Base-by-base conservation (phyloP, 2,888 invertebrate species). In the Trimorus sp. region DNA sequence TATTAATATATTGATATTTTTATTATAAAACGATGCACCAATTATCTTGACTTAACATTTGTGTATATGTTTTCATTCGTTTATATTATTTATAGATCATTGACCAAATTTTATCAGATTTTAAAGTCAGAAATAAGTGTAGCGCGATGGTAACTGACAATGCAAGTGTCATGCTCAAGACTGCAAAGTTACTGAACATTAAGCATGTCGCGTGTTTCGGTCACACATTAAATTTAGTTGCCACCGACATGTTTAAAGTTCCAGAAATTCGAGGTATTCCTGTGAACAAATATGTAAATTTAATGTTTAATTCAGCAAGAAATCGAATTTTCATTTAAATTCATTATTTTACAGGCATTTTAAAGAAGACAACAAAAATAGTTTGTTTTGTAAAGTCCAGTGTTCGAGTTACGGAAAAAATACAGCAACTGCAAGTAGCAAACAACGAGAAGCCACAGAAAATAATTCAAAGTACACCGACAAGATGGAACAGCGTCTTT, bases 401-500 rank as follows among this genome's bases (percentile, higher is more conserved):
- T 38, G 14, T 42, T 15, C 26, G 37, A 16, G 66, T 53, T 37
- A 38, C 68, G 12, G 68, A 68, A 9, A 56, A 56, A 42, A 14
- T 68, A 7, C 26, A 36, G 1, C 11, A 68, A 26, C n/a, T 37
- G 14, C 68, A 45, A 26, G 42, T 15, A n/a, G 42, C 54, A 14
- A 54, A 56, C 1, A 15, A 26, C 11, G 42, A 68, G 45, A 40
- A 40, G 15, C 26, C 42, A 42, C 37, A 56, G 9, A 56, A 56
- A 56, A 42, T 68, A 1, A 68, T 56, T n/a, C 16, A 68, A 8
- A 42, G 54, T 2, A 56, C 54, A 16, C 68, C 56, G 7, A 68
- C 68, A 12, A 42, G 68, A 2, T 68, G 68, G 68, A 68, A 56
- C 15, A 68, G 68, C 36, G 45, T 42, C 6, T 68, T 45, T 68